phyloP scores from a whole-genome alignment of 2,888 invertebrate genomes.

The Agrilus mali region DNA sequence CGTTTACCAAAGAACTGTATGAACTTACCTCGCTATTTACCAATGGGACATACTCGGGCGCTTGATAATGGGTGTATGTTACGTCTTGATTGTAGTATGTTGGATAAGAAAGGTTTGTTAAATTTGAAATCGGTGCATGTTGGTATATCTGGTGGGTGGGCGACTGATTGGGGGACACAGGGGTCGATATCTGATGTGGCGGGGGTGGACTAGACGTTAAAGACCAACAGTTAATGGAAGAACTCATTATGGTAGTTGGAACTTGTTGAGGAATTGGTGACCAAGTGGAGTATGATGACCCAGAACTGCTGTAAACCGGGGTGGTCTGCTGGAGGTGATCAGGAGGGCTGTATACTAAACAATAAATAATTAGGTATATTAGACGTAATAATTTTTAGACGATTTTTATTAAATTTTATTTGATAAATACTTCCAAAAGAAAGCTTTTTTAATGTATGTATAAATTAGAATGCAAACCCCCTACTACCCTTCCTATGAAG shows the following conservation, averaged over 20 bases:
- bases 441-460: too few relatives aligned
- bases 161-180: constrained; percentile 30
- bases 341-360: constrained; percentile 31
- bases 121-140: constrained; percentile 26
- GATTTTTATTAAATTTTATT: too few relatives aligned
- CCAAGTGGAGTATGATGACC: constrained; percentile 30
- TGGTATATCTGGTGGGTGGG: constrained; percentile 32
- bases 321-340: constrained; percentile 31
- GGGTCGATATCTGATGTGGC: constrained; percentile 28
- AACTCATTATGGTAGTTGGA: constrained; percentile 26
- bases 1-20: constrained; percentile 11
- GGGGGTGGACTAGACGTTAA: constrained; percentile 33
- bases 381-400: too few relatives aligned
- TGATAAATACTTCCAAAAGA: too few relatives aligned
- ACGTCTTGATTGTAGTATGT: constrained; percentile 30
- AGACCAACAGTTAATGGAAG: constrained; percentile 34
- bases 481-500: too few relatives aligned
- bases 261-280: constrained; percentile 29
- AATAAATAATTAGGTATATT: constrained; percentile 15
- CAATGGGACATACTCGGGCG: constrained; percentile 28
- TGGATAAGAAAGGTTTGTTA: constrained; percentile 26
- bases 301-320: constrained; percentile 20
- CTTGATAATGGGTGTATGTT: constrained; percentile 27
- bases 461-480: too few relatives aligned
- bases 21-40: constrained; percentile 24